phyloP scores from a whole-genome alignment of 2,888 invertebrate species.

The Ethmia dodecea region DNA sequence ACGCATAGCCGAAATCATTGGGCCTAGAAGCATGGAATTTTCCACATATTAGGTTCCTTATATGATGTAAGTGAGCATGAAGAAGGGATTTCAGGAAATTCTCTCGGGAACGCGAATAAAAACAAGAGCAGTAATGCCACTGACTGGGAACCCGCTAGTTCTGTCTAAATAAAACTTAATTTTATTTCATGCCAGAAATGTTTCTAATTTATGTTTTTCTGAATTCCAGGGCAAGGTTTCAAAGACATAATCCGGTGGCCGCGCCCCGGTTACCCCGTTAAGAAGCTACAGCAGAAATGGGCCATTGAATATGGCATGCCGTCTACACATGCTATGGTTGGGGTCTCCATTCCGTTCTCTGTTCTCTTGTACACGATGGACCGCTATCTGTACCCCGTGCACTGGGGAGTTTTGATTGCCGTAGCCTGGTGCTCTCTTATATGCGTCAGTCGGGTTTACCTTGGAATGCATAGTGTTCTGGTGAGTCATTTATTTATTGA shows the following conservation, averaged over 20 bases:
- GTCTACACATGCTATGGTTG: constrained; percentile 96
- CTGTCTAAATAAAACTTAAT: no score
- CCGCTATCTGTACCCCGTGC: constrained; percentile 84
- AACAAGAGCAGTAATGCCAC: no score
- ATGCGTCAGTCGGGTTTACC: constrained; percentile 90
- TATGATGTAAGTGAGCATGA: no score
- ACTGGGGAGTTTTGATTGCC: constrained; percentile 78
- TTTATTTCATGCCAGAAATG: no score
- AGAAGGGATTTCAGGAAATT: no score
- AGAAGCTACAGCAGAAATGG: constrained; percentile 91
- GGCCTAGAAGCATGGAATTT: no score
- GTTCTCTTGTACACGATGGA: constrained; percentile 88
- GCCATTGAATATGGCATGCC: constrained; percentile 96
- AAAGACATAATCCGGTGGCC: constrained; percentile 94
- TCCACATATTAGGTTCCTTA: no score
- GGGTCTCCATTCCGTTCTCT: constrained; percentile 91
- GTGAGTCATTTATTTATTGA: constrained; percentile 69
- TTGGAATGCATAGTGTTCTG: constrained; percentile 95
- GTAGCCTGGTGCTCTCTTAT: constrained; percentile 85
- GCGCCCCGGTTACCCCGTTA: constrained; percentile 90
- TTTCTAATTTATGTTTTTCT: no score
- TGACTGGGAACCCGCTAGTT: no score
- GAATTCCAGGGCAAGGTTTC: constrained; percentile 85
- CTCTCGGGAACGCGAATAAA: no score
- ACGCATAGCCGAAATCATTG: no score